These are phyloP conservation scores for Molossus alvarezi DNA, from an alignment of 2,797 vertebrate genomes.

Conservation along the genomic window DNA sequence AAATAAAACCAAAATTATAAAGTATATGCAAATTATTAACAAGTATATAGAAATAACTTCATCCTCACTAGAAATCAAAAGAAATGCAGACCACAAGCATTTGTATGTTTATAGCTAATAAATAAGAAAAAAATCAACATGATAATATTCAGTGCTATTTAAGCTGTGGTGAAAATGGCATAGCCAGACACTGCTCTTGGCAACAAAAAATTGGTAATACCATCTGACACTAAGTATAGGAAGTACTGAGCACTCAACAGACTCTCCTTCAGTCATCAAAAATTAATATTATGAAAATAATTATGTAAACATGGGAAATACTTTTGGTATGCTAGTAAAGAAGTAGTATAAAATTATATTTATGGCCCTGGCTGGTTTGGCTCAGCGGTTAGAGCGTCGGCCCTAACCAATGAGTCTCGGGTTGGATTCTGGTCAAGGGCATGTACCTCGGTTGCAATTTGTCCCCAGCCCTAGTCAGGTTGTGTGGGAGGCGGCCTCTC, in stretches of 20 bases:
- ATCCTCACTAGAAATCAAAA: constrained; percentile 57
- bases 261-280: constrained; percentile 29
- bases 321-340: constrained; percentile 29
- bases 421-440: too few relatives aligned
- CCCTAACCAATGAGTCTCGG: too few relatives aligned
- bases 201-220: constrained; percentile 60
- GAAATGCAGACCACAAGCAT: constrained; percentile 48
- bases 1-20: constrained; percentile 31
- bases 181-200: not conserved
- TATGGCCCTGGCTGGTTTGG: not conserved
- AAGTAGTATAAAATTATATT: constrained; percentile 45
- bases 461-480: too few relatives aligned
- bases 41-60: constrained; percentile 59
- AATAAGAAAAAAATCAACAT: constrained; percentile 27
- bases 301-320: constrained; percentile 3
- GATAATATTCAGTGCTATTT: not conserved
- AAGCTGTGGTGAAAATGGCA: constrained; percentile 49
- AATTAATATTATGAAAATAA: constrained; percentile 38
- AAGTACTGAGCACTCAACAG: not conserved
- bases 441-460: too few relatives aligned
- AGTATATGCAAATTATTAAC: constrained; percentile 4
- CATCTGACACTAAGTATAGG: not conserved
- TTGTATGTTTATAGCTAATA: constrained; percentile 21
- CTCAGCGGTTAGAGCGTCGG: too few relatives aligned
- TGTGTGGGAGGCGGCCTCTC: too few relatives aligned